These are phyloP conservation scores for Benitochromis conjunctus DNA, from an alignment of 2,113 vertebrate species.

Conservation along the genomic window DNA sequence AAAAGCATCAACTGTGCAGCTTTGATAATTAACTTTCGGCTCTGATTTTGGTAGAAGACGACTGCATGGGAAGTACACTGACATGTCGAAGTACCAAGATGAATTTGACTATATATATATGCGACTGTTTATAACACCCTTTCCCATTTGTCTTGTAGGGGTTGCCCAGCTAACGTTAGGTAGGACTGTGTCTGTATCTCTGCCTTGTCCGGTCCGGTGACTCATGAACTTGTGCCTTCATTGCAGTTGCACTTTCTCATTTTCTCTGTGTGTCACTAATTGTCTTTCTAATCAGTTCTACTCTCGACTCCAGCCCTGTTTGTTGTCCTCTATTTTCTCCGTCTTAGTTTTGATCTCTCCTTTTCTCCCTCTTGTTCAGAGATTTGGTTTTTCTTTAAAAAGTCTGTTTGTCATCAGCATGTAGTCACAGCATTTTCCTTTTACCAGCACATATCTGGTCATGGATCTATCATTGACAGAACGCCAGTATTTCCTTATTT, in stretches of 20 bases:
- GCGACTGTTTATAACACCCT: slow-evolving; percentile 32
- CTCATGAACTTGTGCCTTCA: slow-evolving; percentile 66
- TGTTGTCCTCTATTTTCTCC: slow-evolving; percentile 4
- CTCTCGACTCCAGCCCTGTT: slow-evolving; percentile 34
- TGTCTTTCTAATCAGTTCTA: slow-evolving; percentile 67
- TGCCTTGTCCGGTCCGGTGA: slow-evolving; percentile 61
- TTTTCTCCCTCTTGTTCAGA: slow-evolving; percentile 2
- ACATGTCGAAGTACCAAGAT: background rate
- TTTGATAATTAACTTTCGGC: slow-evolving; percentile 14
- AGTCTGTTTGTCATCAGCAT: slow-evolving; percentile 63
- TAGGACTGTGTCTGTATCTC: slow-evolving; percentile 72
- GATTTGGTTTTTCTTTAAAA: slow-evolving; percentile 40
- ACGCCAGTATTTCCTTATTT: background rate
- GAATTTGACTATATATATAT: background rate
- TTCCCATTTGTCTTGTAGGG: slow-evolving; percentile 72
- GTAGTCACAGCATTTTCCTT: slow-evolving; percentile 38
- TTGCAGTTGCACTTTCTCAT: slow-evolving; percentile 55
- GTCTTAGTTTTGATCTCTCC: background rate
- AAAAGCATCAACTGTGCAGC: background rate
- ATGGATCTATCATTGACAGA: slow-evolving; percentile 30
- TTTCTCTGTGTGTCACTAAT: slow-evolving; percentile 55
- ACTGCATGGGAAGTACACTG: slow-evolving; percentile 3
- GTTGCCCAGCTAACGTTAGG: slow-evolving; percentile 79
- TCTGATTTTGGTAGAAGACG: slow-evolving; percentile 3
- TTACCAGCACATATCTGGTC: slow-evolving; percentile 39